A percentile compares a stretch with the other conserved stretches of the same genome.
Evolutionary conservation across 2,888 invertebrate species (phyloP).

Genomic region (Orthonevra nobilis): DNA sequence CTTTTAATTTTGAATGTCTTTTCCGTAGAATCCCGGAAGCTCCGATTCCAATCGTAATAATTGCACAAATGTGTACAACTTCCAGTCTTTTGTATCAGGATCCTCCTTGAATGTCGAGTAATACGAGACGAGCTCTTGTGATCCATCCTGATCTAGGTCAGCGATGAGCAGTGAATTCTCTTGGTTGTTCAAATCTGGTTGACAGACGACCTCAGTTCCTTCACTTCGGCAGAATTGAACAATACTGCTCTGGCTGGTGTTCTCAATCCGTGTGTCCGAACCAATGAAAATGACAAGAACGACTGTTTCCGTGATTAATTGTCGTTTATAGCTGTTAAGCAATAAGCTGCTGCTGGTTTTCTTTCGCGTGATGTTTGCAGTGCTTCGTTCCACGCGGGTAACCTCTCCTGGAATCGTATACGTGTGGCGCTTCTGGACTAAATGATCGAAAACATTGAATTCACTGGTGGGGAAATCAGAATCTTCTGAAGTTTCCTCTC

Average conservation of each 20-base stretch:
- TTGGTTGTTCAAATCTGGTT: conserved; percentile 88
- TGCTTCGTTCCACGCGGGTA: conserved; percentile 71
- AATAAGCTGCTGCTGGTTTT: conserved; percentile 70
- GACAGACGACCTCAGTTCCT: conserved; percentile 82
- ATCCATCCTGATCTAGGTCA: conserved; percentile 88
- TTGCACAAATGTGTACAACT: conserved; percentile 85
- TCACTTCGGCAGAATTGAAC: conserved; percentile 85
- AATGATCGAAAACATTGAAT: conserved; percentile 76
- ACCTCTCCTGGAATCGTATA: conserved; percentile 74
- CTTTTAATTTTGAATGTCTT: conserved; percentile 71
- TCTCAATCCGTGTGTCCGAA: conserved; percentile 87
- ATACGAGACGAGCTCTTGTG: conserved; percentile 89
- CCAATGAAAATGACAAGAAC: conserved; percentile 90
- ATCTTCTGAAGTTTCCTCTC: conserved; percentile 70
- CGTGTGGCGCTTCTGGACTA: conserved; percentile 75
- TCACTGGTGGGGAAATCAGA: conserved; percentile 72
- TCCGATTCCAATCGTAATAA: conserved; percentile 87
- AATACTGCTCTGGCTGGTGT: conserved; percentile 89
- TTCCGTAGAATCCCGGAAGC: conserved; percentile 85
- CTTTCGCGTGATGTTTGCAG: conserved; percentile 72
- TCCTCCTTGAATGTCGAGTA: conserved; percentile 83
- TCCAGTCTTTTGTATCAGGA: conserved; percentile 81
- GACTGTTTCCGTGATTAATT: conserved; percentile 86
- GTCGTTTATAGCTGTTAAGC: conserved; percentile 78
- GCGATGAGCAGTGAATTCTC: conserved; percentile 87